Base-by-base conservation (phyloP, 2,797 vertebrate genomes). In the Syngnathus rostellatus region DNA sequence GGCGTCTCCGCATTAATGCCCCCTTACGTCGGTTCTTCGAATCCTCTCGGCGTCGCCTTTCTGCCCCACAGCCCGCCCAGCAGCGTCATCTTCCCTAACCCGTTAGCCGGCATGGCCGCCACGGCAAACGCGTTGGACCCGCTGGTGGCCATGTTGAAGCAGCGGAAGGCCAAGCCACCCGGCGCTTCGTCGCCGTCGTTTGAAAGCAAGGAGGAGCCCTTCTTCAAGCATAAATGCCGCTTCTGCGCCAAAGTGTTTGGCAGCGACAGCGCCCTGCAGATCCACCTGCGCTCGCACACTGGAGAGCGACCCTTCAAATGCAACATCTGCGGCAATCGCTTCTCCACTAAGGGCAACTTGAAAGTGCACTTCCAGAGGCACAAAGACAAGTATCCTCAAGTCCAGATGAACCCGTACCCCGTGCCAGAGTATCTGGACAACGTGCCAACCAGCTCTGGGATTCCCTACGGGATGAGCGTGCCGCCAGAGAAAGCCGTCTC, bases 161-260 rank as follows among this genome's bases (percentile, higher is more conserved):
- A 96, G 75, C 92, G 94, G 79, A 98, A 95, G 81, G 92, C 92
- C 74, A 98, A 96, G 75, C 91, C 94, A 72, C 92, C 94, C 5
- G 93, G 91, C 2, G 89, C 93, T 80, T 93, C 94, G 6, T 91
- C 94, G 79, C 95, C 94, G 6, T 91, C 94, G 80, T 96, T 97
- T 76, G 96, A 98, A 71, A 90, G 92, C 60, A 97, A 97, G 90
- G 96, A 97, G 85, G 97, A 99, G 82, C 93, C 95, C 50, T 99
- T 99, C 90, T 98, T 98, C 83, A 99, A 98, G 86, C 97, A 99
- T 80, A 99, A 99, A 89, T 99, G 97, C 82, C 89, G 95, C 70
- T 99, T 98, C 90, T 99, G 97, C 86, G 96, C 95, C 90, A 99
- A 99, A 93, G 96, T 98, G 86, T 99, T 99, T 82, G 97, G 97